Percentiles rank a stretch among this genome's conserved stretches.
Conservation (phyloP, 2,888 invertebrate genomes). For the Petrolisthes cinctipes region DNA sequence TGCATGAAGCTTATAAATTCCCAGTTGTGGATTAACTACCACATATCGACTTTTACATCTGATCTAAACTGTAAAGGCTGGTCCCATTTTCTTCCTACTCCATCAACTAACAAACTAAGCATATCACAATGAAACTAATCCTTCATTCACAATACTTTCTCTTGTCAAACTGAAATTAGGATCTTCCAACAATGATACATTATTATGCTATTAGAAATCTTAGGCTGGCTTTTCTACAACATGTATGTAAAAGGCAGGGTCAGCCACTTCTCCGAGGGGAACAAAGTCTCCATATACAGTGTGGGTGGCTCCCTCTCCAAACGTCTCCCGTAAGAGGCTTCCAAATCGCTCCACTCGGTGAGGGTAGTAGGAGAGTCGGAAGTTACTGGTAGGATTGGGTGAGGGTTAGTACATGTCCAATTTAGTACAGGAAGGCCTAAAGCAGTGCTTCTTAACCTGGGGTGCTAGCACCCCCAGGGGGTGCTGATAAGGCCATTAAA, state of each 20-base stretch:
- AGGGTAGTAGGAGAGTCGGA: conserved; percentile 89
- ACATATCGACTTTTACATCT: too few species aligned
- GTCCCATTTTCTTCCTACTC: too few species aligned
- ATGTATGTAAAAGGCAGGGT: conserved; percentile 88
- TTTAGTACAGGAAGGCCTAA: too few species aligned
- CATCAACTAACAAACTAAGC: too few species aligned
- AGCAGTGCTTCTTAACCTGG: not conserved
- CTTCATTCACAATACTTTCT: too few species aligned
- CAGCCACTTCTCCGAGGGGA: conserved; percentile 75
- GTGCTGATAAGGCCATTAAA: too few species aligned
- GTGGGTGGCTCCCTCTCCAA: conserved; percentile 77
- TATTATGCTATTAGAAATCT: not conserved
- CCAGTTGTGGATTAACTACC: too few species aligned
- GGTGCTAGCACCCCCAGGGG: too few species aligned
- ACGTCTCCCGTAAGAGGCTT: conserved; percentile 79
- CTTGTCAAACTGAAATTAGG: not conserved
- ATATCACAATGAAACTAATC: too few species aligned
- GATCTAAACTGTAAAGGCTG: too few species aligned
- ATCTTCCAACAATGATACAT: conserved; percentile 16
- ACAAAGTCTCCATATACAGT: conserved; percentile 87
- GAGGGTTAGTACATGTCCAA: too few species aligned
- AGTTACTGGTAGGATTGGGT: conserved; percentile 75
- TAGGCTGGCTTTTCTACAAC: conserved; percentile 77
- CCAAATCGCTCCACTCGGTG: conserved; percentile 82
- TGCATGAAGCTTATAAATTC: too few species aligned